Conservation (phyloP, 2,888 invertebrate species). For the Osedax frankpressi region DNA sequence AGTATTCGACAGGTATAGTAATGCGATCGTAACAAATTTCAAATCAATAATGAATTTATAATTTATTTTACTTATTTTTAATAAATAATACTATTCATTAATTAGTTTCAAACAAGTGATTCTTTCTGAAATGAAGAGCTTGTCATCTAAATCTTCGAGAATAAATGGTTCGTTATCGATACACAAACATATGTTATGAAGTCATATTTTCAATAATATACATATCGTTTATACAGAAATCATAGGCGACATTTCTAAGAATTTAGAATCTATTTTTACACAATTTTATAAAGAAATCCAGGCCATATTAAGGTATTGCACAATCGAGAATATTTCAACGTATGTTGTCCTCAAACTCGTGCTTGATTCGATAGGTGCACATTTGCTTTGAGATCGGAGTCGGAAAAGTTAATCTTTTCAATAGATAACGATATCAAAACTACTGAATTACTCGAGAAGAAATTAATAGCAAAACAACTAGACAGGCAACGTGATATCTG, state of each 20-base stretch:
- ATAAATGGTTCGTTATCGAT: background rate
- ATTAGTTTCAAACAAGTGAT: background rate
- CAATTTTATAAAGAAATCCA: background rate
- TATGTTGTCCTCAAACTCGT: too few species aligned
- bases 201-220: too few species aligned
- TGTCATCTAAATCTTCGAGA: background rate
- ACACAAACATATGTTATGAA: too few species aligned
- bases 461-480: background rate
- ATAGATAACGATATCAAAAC: background rate
- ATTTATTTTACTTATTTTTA: too few species aligned
- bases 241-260: background rate
- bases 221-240: too few species aligned
- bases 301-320: background rate
- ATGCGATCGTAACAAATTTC: too few species aligned
- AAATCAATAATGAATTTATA: too few species aligned
- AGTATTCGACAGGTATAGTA: too few species aligned
- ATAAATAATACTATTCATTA: too few species aligned
- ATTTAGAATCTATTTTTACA: background rate
- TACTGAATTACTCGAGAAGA: background rate
- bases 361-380: background rate
- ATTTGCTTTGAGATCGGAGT: background rate
- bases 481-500: background rate
- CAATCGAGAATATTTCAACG: too few species aligned
- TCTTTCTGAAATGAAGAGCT: background rate
- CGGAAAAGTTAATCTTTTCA: background rate